A percentile compares a stretch with the other conserved stretches of the same genome.
These are phyloP conservation scores for Phataginus tricuspis DNA, from an alignment of 2,797 vertebrate species.

Conservation along the genomic window DNA sequence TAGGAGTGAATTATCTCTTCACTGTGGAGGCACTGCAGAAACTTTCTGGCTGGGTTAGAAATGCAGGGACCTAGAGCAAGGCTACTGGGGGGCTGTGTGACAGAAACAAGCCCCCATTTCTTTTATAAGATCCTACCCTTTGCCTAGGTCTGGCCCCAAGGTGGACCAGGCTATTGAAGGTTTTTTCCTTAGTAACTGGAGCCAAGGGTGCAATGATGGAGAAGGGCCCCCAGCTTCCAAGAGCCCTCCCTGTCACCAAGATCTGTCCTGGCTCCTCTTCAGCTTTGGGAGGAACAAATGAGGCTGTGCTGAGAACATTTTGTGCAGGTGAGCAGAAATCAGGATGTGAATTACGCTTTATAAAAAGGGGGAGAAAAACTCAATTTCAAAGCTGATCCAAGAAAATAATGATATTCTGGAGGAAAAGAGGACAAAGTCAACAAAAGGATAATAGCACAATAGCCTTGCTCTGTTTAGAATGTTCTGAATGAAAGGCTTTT, in stretches of 20 bases:
- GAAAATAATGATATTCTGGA: constrained; percentile 62
- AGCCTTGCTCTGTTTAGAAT: background rate
- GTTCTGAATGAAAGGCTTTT: background rate
- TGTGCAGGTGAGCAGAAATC: constrained; percentile 36
- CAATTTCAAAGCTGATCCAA: constrained; percentile 52
- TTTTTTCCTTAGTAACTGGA: background rate
- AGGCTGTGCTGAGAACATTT: constrained; percentile 55
- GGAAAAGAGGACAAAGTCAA: constrained; percentile 62
- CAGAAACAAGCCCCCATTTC: background rate
- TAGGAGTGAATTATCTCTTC: background rate
- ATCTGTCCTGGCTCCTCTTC: background rate
- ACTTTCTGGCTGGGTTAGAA: background rate
- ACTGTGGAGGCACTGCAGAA: too few species aligned
- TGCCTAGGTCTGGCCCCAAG: fast-evolving
- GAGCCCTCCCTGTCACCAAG: background rate
- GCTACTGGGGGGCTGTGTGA: fast-evolving
- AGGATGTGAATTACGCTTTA: constrained; percentile 17
- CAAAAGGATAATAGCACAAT: background rate
- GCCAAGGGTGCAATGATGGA: background rate
- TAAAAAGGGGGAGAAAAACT: background rate
- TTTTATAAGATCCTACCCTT: background rate
- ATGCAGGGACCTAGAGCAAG: background rate
- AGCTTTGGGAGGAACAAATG: background rate
- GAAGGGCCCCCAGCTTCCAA: background rate
- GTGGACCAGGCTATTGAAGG: background rate